A percentile compares a stretch with the other conserved stretches of the same genome.
These are phyloP conservation scores for Argyrosomus japonicus DNA, from an alignment of 2,113 vertebrate genomes.

Conservation along the genomic window DNA sequence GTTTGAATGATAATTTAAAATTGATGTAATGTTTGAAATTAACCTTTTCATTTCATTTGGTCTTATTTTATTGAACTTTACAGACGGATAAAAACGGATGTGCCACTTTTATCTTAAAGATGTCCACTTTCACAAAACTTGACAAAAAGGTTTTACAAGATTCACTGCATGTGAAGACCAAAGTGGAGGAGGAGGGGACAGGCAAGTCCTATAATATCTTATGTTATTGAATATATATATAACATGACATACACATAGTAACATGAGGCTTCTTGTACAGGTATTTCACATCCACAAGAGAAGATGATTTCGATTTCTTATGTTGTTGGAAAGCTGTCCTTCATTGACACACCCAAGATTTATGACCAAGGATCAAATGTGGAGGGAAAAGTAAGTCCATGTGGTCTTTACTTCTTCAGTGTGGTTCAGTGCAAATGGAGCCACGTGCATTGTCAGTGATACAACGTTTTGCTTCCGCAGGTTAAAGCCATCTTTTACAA, in stretches of 20 bases:
- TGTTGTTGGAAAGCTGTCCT: slow-evolving; percentile 69
- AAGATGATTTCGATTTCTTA: slow-evolving; percentile 34
- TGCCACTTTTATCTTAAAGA: slow-evolving; percentile 43
- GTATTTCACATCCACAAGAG: background rate
- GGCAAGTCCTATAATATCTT: slow-evolving; percentile 47
- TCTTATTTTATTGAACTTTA: background rate
- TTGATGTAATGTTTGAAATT: no score
- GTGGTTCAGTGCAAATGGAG: background rate
- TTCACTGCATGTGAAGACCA: background rate
- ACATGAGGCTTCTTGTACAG: slow-evolving; percentile 43
- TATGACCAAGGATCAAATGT: slow-evolving; percentile 62
- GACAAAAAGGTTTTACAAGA: background rate
- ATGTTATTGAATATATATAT: background rate
- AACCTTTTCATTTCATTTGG: background rate
- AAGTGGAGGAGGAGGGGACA: slow-evolving; percentile 77
- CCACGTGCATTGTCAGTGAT: background rate
- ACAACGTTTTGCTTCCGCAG: slow-evolving; percentile 41
- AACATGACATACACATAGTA: background rate
- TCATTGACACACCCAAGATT: slow-evolving; percentile 70
- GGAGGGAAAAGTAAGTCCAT: slow-evolving; percentile 71
- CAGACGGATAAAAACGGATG: slow-evolving; percentile 69
- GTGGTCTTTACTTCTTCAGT: background rate
- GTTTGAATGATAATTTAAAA: no score
- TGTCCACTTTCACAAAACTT: slow-evolving; percentile 58
- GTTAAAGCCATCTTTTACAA: slow-evolving; percentile 68